phyloP scores from a whole-genome alignment of 2,888 invertebrate species.

The Drepanosiphum platanoidis region DNA sequence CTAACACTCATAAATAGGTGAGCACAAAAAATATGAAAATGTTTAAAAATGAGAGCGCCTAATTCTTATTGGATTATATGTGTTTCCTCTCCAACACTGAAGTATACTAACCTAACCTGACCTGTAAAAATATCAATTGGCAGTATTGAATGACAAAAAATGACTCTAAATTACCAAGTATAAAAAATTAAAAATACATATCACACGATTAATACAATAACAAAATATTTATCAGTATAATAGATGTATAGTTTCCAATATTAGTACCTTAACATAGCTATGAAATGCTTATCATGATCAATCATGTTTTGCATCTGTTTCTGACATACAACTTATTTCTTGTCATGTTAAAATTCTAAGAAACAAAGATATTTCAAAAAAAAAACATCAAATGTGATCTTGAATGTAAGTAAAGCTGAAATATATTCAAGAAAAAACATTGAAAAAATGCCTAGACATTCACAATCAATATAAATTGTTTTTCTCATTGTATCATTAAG shows the following conservation, averaged over 20 bases:
- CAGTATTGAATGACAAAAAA: neutral
- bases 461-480: neutral
- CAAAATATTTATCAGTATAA: neutral
- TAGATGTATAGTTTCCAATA: constrained; percentile 31
- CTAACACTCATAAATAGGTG: too few relatives aligned
- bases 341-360: neutral
- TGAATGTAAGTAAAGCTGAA: neutral
- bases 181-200: neutral
- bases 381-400: neutral
- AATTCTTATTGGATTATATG: too few relatives aligned
- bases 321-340: neutral
- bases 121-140: neutral
- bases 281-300: neutral
- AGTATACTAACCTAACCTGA: neutral
- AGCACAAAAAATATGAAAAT: neutral
- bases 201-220: constrained; percentile 15
- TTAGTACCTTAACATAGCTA: neutral
- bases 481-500: neutral
- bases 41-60: neutral
- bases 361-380: neutral
- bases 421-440: neutral
- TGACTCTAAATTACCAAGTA: neutral
- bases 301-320: constrained; percentile 29
- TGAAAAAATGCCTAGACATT: neutral
- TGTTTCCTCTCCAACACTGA: neutral